These are phyloP conservation scores for Burhinus oedicnemus DNA, from an alignment of 2,113 vertebrate species.

Conservation along the genomic window DNA sequence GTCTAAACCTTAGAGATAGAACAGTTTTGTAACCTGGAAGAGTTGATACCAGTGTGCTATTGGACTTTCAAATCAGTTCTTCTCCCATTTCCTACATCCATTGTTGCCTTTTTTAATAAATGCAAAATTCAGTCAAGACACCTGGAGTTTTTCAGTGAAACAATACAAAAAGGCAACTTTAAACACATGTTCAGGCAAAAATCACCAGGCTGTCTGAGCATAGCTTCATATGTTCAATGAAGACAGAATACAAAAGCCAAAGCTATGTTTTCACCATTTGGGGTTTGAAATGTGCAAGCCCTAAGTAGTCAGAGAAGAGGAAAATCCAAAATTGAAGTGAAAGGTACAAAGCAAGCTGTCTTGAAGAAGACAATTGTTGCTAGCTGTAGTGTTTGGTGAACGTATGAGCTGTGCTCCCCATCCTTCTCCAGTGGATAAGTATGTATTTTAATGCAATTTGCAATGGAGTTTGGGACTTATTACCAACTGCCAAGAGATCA, in stretches of 20 bases:
- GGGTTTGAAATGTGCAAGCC: neutral
- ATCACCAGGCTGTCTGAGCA: neutral
- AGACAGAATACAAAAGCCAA: neutral
- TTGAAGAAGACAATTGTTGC: neutral
- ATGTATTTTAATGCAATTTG: conserved; percentile 30
- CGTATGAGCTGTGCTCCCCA: neutral
- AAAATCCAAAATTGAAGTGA: neutral
- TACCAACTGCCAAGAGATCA: conserved; percentile 68
- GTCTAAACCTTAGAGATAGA: neutral
- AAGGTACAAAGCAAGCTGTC: neutral
- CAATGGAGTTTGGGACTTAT: conserved; percentile 51
- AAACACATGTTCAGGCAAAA: neutral
- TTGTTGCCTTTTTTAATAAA: neutral
- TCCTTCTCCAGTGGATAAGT: conserved; percentile 51
- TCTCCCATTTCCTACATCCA: neutral
- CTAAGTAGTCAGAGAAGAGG: neutral
- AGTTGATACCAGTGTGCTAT: neutral
- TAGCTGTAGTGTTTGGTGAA: neutral
- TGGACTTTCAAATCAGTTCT: neutral
- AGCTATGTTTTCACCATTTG: neutral
- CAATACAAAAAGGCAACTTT: neutral
- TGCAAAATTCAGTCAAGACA: neutral
- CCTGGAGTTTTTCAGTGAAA: neutral
- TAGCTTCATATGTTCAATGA: neutral
- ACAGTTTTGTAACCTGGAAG: neutral